Conservation (phyloP, 1,140 invertebrate species). For the Calosoma granatense region DNA sequence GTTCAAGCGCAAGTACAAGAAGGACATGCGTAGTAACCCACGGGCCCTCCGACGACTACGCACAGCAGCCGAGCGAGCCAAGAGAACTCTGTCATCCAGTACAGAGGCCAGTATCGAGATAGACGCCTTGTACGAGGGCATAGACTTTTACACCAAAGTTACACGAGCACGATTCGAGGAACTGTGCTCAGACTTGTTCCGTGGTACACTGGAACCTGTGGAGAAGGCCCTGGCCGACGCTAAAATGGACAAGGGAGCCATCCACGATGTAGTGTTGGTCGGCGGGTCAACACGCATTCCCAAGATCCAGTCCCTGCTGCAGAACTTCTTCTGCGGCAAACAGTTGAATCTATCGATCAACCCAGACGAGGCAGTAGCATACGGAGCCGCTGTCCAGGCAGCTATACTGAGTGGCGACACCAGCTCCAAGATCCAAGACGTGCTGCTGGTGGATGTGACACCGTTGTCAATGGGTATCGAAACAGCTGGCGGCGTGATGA, state of each 20-base stretch:
- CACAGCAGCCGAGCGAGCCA: constrained; percentile 71
- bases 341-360: too few species aligned
- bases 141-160: constrained; percentile 51
- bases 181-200: too few species aligned
- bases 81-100: constrained; percentile 59
- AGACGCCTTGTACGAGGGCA: constrained; percentile 63
- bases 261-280: constrained; percentile 74
- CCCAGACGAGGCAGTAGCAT: too few species aligned
- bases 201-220: constrained; percentile 45
- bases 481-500: constrained; percentile 55
- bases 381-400: too few species aligned
- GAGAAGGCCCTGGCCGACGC: constrained; percentile 63
- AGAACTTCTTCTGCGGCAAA: too few species aligned
- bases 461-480: constrained; percentile 57
- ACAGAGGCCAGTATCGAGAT: too few species aligned
- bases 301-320: constrained; percentile 49
- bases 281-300: constrained; percentile 70
- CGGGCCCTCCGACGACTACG: constrained; percentile 53
- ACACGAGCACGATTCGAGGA: constrained; percentile 53
- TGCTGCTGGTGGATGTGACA: constrained; percentile 62
- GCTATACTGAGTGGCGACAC: constrained; percentile 45
- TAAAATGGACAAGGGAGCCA: too few species aligned
- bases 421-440: constrained; percentile 53
- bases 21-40: constrained; percentile 36
- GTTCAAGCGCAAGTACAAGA: too few species aligned